A percentile compares a stretch with the other conserved stretches of the same genome.
Evolutionary conservation across 2,797 vertebrate species (phyloP).

Genomic region (Luscinia megarhynchos): DNA sequence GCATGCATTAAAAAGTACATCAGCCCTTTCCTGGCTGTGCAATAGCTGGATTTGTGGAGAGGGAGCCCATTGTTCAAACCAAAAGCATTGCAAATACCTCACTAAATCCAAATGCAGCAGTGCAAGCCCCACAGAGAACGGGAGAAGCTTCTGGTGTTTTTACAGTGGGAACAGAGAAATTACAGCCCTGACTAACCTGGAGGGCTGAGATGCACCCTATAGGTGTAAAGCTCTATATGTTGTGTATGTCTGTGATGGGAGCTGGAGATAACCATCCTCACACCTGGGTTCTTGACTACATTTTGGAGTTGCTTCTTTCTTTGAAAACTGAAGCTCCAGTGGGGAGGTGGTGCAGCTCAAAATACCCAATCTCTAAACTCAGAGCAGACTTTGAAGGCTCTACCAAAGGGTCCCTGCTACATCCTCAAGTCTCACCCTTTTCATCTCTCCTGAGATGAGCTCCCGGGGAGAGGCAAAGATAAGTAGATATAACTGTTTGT

Average conservation of each 20-base stretch:
- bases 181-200: background rate
- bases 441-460: background rate
- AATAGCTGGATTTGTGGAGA: slow-evolving; percentile 61
- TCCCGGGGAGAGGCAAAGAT: background rate
- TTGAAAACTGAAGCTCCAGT: background rate
- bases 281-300: background rate
- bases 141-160: slow-evolving; percentile 57
- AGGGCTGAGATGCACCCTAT: background rate
- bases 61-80: slow-evolving; percentile 55
- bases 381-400: background rate
- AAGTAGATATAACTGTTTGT: background rate
- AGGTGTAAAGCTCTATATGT: background rate
- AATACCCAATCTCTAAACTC: background rate
- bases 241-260: accelerated
- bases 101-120: slow-evolving; percentile 21
- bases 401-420: background rate
- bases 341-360: background rate
- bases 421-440: background rate
- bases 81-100: slow-evolving; percentile 62
- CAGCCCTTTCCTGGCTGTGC: slow-evolving; percentile 39
- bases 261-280: background rate
- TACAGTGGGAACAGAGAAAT: background rate
- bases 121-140: background rate
- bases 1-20: slow-evolving; percentile 1
- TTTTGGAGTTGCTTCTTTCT: background rate